Evolutionary conservation across 35 echinoderm and acorn worm genomes (phyloP), one percentile per base, ranked within the genome.

Genomic region (Ophioderma brevispina): DNA sequence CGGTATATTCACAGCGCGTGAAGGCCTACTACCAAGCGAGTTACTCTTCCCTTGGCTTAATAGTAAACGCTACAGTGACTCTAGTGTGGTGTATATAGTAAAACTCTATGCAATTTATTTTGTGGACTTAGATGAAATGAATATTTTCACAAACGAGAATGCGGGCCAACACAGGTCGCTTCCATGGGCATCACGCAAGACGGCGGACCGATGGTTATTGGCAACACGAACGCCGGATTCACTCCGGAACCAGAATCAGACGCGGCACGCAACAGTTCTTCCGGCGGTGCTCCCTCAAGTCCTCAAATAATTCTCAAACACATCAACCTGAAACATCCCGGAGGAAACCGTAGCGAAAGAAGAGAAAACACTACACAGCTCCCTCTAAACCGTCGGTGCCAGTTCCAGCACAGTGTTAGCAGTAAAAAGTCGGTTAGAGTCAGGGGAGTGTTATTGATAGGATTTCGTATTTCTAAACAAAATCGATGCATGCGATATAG

Each of bases 51-150:
- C 75, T 92, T 15, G 96, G 92, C 5, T 63, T 98, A 18, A 95
- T 98, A 36, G 94, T 98, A n/a, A 94, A 98, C 76, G 94, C 82
- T 33, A 95, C 96, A 4, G 93, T 98, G 37, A 88, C 90, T 50
- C 75, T 98, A 55, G 89, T 94, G 31, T 98, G 96, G 59, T 98
- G 15, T 98, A 92, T 34, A 80, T 91, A n/a, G 90, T 94, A 14
- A 98, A 98, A 81, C 89, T 98, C 40, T 98, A 98, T 87, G 96
- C 96, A 8, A 37, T 98, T 2, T 94, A 98, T 76, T 98, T 98
- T 76, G 90, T 98, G 32, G 93, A 98, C 52, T 93, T 95, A 33
- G 81, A 86, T 40, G 93, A 98, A 50, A 89, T 98, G 81, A 94
- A 98, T 81, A 92, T 94, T 18, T 94, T 95, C 96, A 23, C 93